Conservation (phyloP, 2,797 vertebrate species). For the Delichon dasypus region DNA sequence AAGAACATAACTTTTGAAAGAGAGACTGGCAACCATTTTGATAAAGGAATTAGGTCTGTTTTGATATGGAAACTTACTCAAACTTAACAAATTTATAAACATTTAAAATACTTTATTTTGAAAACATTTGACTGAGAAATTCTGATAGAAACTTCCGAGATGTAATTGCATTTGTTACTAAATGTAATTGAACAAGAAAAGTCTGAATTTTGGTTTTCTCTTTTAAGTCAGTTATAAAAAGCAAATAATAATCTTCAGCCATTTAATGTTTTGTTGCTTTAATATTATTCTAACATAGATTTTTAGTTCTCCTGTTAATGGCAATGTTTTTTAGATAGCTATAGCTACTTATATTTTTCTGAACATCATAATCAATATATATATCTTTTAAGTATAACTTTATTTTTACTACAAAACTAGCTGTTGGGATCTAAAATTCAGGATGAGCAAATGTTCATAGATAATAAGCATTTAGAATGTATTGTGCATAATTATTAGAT, state of each 20-base stretch:
- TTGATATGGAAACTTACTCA: neutral
- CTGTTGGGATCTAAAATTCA: neutral
- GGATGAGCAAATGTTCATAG: neutral
- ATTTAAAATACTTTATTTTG: neutral
- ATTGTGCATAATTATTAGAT: neutral
- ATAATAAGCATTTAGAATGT: neutral
- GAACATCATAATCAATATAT: neutral
- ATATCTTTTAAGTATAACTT: neutral
- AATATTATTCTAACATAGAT: neutral
- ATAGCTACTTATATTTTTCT: neutral
- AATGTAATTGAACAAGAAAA: neutral
- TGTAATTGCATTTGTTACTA: neutral
- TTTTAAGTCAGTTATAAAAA: neutral
- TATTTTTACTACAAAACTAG: neutral
- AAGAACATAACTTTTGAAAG: neutral
- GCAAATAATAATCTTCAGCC: neutral
- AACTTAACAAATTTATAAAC: neutral
- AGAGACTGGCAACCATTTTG: neutral
- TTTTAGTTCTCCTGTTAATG: neutral
- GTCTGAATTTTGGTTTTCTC: neutral
- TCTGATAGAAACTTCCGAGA: neutral
- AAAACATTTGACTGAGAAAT: neutral
- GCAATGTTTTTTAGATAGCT: neutral
- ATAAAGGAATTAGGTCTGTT: neutral
- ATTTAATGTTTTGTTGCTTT: neutral